Base-by-base conservation (phyloP, 2,797 vertebrate genomes). In the Poeciliopsis infans region DNA sequence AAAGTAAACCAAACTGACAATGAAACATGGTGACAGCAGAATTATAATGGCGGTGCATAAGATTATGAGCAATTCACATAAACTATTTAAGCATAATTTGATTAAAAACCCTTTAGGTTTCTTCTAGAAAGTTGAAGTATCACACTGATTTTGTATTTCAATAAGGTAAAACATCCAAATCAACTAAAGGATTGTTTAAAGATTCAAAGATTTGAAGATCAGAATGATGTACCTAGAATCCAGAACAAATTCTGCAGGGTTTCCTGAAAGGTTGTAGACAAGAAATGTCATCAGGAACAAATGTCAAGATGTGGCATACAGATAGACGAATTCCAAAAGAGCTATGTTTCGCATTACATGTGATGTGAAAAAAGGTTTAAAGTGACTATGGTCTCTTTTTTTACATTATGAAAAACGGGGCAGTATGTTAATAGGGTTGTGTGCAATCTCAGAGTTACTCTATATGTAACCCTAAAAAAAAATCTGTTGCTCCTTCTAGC, bases 401-500 rank as follows among this genome's bases (percentile, higher is more conserved):
- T 20, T 33, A 36, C 15, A 61, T 16, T 6, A 18, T 13, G 4
- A 33, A 33, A 61, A 33, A 61, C 5, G 18, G n/a, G 57, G 53
- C 28, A 64, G 53, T 15, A 64, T 64, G 36, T 64, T 64, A 6
- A 36, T 33, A 33, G 7, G 15, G 31, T 36, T 36, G 16, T 64
- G 59, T 20, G 7, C 16, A 20, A 7, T 64, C 36, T 36, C 15
- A 36, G 59, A 61, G 59, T 61, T 36, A 36, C 31, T 64, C 16
- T 64, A 91, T 82, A 78, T 81, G 43, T 83, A 83, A 83, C n/a
- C 55, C 23, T n/a, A 55, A 55, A 55, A 55, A 55, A 68, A 68
- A 39, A n/a, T 89, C 80, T 82, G 25, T 41, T 80, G 78, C 36
- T 75, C 46, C 72, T 74, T 68, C 83, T 77, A 78, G 53, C 89